Percentiles rank a stretch among this genome's conserved stretches.
Evolutionary conservation across 2,113 vertebrate genomes (phyloP).

Genomic region (Thomomys bottae): DNA sequence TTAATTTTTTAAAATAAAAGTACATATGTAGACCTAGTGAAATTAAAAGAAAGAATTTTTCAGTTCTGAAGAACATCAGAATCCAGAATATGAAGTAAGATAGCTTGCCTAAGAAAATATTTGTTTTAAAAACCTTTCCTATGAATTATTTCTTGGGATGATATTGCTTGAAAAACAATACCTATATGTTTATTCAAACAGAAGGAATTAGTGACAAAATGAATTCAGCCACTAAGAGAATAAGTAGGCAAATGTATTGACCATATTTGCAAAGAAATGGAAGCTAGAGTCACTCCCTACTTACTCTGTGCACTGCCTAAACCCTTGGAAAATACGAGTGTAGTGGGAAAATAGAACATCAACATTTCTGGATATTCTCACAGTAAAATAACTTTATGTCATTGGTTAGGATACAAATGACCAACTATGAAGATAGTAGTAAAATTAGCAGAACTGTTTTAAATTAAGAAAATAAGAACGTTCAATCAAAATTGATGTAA

Average conservation of each 20-base stretch:
- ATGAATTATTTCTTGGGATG: neutral
- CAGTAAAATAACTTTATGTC: neutral
- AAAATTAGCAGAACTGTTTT: neutral
- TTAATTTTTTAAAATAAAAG: neutral
- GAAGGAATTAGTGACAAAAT: neutral
- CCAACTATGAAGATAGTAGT: neutral
- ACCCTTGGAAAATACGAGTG: neutral
- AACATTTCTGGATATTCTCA: neutral
- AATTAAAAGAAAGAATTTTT: neutral
- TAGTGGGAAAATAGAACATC: neutral
- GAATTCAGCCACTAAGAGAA: rapidly evolving
- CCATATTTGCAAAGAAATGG: neutral
- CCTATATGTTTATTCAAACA: no score
- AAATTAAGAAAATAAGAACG: conserved; percentile 23
- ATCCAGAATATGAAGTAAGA: neutral
- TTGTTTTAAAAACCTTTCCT: neutral
- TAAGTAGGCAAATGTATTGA: rapidly evolving
- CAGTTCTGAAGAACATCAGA: neutral
- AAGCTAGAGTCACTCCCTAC: rapidly evolving
- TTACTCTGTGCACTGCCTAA: neutral
- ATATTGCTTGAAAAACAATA: no score
- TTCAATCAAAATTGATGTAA: neutral
- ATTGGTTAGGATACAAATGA: neutral
- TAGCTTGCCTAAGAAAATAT: neutral
- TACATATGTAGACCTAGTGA: neutral